phyloP scores from a whole-genome alignment of 2,113 vertebrate genomes.

The Microtus richardsoni region DNA sequence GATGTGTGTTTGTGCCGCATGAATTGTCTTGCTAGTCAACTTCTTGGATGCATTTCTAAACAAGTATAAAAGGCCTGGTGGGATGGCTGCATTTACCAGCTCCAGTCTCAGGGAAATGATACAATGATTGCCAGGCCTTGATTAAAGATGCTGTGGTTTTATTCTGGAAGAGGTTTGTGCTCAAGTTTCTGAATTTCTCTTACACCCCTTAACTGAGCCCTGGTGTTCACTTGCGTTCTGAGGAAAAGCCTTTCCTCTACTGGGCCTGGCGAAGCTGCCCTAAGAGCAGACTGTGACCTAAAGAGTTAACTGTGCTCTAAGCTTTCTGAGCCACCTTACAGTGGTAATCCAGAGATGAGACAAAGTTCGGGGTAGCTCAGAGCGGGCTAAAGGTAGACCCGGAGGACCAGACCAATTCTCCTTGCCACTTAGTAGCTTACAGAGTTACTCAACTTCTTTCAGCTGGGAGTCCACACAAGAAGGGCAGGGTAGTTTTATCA shows the following conservation, averaged over 20 bases:
- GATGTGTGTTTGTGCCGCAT: constrained; percentile 68
- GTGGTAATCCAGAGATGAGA: constrained; percentile 31
- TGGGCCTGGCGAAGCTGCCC: not conserved
- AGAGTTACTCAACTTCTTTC: constrained; percentile 15
- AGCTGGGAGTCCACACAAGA: constrained; percentile 23
- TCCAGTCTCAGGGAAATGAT: constrained; percentile 47
- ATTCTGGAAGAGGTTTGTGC: constrained; percentile 67
- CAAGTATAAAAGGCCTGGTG: constrained; percentile 68
- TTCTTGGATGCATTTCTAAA: constrained; percentile 78
- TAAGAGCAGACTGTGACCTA: constrained; percentile 26
- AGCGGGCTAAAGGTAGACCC: not conserved
- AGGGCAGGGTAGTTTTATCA: not conserved
- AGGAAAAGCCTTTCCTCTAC: constrained; percentile 2
- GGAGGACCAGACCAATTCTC: not conserved
- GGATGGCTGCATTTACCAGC: constrained; percentile 71
- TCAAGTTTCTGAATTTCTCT: constrained; percentile 63
- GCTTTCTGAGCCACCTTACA: constrained; percentile 52
- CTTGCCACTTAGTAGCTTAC: not conserved
- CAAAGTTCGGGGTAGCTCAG: constrained; percentile 35
- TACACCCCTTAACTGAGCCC: constrained; percentile 3
- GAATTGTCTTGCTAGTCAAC: constrained; percentile 73
- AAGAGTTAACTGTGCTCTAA: constrained; percentile 20
- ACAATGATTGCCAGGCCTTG: constrained; percentile 68
- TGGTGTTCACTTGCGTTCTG: constrained; percentile 47
- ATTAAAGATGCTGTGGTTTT: constrained; percentile 81